A percentile compares a stretch with the other conserved stretches of the same genome.
Conservation (phyloP, 2,113 vertebrate genomes). For the Anarhynchus alexandrinus region DNA sequence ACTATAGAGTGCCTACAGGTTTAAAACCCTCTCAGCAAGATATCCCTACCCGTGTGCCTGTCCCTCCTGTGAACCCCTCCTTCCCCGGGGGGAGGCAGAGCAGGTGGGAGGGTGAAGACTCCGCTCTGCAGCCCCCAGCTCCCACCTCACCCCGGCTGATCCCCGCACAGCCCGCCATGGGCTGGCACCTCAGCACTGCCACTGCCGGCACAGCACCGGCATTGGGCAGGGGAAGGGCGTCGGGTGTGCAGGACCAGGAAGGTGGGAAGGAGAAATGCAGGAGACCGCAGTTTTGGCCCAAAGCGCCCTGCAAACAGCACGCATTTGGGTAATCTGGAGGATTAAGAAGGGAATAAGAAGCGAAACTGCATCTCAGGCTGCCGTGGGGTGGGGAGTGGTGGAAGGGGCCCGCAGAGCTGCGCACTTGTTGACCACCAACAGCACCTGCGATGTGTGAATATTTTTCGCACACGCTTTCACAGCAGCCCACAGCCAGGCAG, state of each 20-base stretch:
- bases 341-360: accelerated
- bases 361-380: not conserved
- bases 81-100: too few species aligned
- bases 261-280: accelerated
- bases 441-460: accelerated
- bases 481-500: not conserved
- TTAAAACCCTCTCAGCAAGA: too few species aligned
- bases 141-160: accelerated
- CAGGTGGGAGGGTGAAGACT: too few species aligned
- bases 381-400: not conserved
- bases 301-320: accelerated
- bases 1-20: too few species aligned
- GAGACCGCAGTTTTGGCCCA: accelerated
- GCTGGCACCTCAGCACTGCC: not conserved
- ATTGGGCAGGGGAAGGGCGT: not conserved
- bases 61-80: not conserved
- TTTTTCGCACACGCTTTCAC: accelerated
- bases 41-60: accelerated
- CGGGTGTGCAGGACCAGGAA: not conserved
- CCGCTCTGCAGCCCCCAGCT: not conserved
- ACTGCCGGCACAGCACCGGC: not conserved
- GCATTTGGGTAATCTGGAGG: accelerated
- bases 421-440: accelerated
- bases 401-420: not conserved
- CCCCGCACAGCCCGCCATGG: accelerated